Base-by-base conservation (phyloP, 2,113 vertebrate genomes). In the Otis tarda region DNA sequence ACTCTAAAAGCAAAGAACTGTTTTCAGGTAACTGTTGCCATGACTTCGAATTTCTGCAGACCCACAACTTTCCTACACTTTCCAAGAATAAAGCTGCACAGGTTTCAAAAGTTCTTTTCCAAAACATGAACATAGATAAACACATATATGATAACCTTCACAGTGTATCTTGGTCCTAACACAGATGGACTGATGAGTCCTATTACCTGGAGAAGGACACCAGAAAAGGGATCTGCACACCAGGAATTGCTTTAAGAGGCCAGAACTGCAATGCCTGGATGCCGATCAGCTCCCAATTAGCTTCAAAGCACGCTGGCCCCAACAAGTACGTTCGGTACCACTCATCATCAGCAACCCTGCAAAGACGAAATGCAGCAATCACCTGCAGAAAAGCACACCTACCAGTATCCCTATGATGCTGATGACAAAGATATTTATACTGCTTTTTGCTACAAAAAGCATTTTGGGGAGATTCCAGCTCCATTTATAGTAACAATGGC, bases 331-430 rank as follows among this genome's bases (percentile, higher is more conserved):
- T 57, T 61, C 67, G 39, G 37, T 18, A 53, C 41, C 85, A 63
- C 52, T 83, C 63, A 67, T 2, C 37, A 78, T 24, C 77, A 89
- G 69, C 63, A 93, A 57, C 20, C 37, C 55, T 39, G 39, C 14
- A 53, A 67, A 59, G n/a, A 56, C 1, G 1, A 61, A 89, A 56
- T 4, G 23, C 37, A 83, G 67, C 60, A 63, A 52, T 70, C 73
- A 49, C 61, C 60, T 33, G 68, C 52, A 87, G n/a, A 93, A 73
- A 97, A 95, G 93, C 87, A 96, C 47, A 57, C 63, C 68, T 71
- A 73, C 47, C 73, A 50, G 39, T 30, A 83, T 31, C 71, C 43
- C 79, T 9, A 1, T 8, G 64, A 74, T 14, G 4, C 70, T 45
- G 76, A 71, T 43, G 53, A 75, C 75, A 84, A 81, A 92, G 89